Base-by-base conservation (phyloP, 30 jellyfish, hydroid and myxozoan genomes). In the Aurelia aurita complex sp. Pacific region DNA sequence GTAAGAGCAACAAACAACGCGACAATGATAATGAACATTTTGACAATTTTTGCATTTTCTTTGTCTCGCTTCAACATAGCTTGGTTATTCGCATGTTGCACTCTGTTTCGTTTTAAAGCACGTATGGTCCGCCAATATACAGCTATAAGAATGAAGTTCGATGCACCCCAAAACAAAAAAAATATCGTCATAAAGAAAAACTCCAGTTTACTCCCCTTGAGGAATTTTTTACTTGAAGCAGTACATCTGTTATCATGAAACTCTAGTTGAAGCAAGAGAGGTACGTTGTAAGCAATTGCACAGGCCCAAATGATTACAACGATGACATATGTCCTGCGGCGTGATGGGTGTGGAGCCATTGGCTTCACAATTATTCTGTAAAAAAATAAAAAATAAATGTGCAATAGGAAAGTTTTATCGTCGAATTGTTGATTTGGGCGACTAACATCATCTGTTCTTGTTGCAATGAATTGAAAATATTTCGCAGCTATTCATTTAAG, bases 1-100 rank as follows among this genome's bases (percentile, higher is more conserved):
- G 89, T 79, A 69, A 79, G 73, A 0, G 43, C 1, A 65, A 79
- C 32, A 51, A 60, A 79, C 15, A 79, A n/a, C 62, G 15, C 67
- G 73, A 79, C 54, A 53, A 79, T 79, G 13, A 79, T 79, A 72
- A 64, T 17, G 70, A 79, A 79, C 89, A 79, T 64, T 40, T 66
- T 79, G 40, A 79, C 89, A 38, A 65, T 64, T 0, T n/a, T 64
- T 6, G 72, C 73, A 33, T 79, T 79, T 73, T 79, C 80, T 46
- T 17, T 43, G 36, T 65, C 67, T 62, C 80, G 23, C 61, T 64
- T 79, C 35, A 46, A 60, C 80, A 79, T 79, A 19, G 89, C 89
- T 35, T 62, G 54, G 89, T 64, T 79, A 33, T 79, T 79, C 1
- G 78, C 89, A 64, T 79, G 89, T 59, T 7, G 34, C 40, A 68